Percentiles rank a stretch among this genome's conserved stretches.
Conservation (phyloP, 2,113 vertebrate genomes). For the Chrysemys picta region DNA sequence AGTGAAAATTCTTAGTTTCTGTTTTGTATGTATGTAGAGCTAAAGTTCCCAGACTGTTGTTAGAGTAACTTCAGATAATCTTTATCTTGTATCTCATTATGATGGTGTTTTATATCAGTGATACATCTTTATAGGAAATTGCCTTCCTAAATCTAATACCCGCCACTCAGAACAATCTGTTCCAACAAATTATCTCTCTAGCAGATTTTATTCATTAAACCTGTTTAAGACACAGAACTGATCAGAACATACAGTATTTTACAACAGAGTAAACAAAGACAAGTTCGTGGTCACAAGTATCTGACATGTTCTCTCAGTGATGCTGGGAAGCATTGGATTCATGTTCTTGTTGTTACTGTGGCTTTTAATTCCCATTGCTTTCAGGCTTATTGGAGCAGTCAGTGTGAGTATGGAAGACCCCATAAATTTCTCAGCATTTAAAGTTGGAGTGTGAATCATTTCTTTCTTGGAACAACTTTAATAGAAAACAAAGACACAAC, state of each 20-base stretch:
- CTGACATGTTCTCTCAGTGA: conserved; percentile 3
- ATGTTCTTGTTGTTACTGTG: conserved; percentile 51
- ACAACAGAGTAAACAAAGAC: conserved; percentile 63
- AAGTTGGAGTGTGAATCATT: conserved; percentile 24
- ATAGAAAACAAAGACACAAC: conserved; percentile 10
- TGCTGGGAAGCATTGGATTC: conserved; percentile 52
- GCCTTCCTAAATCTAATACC: not conserved
- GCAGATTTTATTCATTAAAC: conserved; percentile 73
- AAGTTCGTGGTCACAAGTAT: conserved; percentile 1
- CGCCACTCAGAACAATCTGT: not conserved
- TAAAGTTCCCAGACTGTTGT: not conserved
- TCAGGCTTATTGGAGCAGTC: conserved; percentile 4
- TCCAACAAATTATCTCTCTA: not conserved
- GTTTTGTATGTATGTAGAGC: not conserved
- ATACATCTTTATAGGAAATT: conserved; percentile 16
- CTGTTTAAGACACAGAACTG: conserved; percentile 21
- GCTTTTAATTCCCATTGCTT: conserved; percentile 39
- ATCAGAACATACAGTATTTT: conserved; percentile 55
- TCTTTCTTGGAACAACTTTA: conserved; percentile 45
- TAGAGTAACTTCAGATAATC: not conserved
- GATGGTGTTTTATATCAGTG: not conserved
- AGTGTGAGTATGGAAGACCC: conserved; percentile 37
- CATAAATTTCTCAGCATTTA: conserved; percentile 20
- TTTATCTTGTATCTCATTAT: conserved; percentile 32
- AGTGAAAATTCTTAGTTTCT: not conserved